Percentiles rank a stretch among this genome's conserved stretches.
phyloP scores from a whole-genome alignment of 37 sponge, comb jelly and placozoan genomes.

The Chondrilla cf. caribensis region DNA sequence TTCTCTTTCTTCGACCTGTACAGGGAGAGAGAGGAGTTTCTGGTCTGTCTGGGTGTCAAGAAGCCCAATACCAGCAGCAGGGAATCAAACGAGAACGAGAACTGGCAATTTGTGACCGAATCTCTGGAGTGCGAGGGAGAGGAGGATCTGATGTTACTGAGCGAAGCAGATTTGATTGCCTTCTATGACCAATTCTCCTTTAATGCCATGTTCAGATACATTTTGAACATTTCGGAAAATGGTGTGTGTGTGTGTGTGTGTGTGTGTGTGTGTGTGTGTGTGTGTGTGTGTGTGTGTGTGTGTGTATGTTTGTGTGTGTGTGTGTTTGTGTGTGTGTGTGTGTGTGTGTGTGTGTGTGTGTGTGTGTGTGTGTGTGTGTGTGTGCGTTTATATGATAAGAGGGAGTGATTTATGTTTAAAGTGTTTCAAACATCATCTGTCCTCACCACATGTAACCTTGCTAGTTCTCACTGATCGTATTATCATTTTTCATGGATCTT shows the following conservation, averaged over 20 bases:
- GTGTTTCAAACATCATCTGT: too few relatives aligned
- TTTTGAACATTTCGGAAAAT: slow-evolving; percentile 43
- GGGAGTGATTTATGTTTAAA: too few relatives aligned
- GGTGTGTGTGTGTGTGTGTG: slow-evolving; percentile 16
- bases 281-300: slow-evolving; percentile 13
- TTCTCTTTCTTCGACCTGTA: too few relatives aligned
- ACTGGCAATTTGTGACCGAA: slow-evolving; percentile 34
- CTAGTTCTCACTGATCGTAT: too few relatives aligned
- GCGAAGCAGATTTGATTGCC: slow-evolving; percentile 76
- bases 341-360: slow-evolving; percentile 31
- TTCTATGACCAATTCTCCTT: slow-evolving; percentile 89
- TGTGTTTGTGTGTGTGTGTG: neutral
- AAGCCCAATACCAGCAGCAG: neutral
- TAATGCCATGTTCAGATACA: slow-evolving; percentile 69
- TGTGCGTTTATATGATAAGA: too few relatives aligned
- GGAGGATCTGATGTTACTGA: slow-evolving; percentile 49
- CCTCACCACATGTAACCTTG: too few relatives aligned
- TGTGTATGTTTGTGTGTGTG: slow-evolving; percentile 15
- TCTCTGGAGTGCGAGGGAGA: slow-evolving; percentile 26
- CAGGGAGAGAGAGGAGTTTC: slow-evolving; percentile 68
- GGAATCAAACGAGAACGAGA: neutral
- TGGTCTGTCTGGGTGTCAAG: slow-evolving; percentile 34
- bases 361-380: slow-evolving; percentile 13
- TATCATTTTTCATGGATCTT: too few relatives aligned
- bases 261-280: slow-evolving; percentile 22